Base-by-base conservation (phyloP, 2,888 invertebrate genomes). In the Hypolimnas misippus region DNA sequence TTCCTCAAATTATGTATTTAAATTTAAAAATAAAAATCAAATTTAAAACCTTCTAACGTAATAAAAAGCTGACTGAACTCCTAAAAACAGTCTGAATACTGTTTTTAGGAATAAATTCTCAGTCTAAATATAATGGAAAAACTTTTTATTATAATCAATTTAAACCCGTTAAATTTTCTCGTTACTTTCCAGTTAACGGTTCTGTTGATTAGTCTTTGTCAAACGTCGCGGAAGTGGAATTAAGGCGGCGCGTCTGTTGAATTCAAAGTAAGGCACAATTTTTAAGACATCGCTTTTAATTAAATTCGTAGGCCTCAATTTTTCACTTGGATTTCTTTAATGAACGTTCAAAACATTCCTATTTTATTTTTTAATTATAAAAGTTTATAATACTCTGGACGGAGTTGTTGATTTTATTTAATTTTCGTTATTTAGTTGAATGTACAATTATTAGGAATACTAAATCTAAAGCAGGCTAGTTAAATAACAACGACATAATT, bases 141-240 rank as follows among this genome's bases (percentile, higher is more conserved):
- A 25, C 3, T 25, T 25, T 25, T 25, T 25, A 21, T 3, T 3
- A 10, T 21, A 21, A 19, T n/a, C 12, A 25, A 7, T 25, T 49
- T 25, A 21, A 14, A n/a, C 16, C 17, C 12, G 49, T 49, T 25
- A 14, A 7, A 14, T 25, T 14, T 14, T 1, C 6, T 5, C n/a
- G 5, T 46, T 12, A 21, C 12, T 21, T n/a, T 21, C 7, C 5
- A 8, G n/a, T n/a, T 49, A 25, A 25, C 49, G 14, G 14, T 14
- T 49, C 49, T 49, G 49, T 49, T 14, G 25, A 14, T 60, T 64
- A 29, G 72, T 76, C 63, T 70, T 61, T 72, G 70, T 49, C 67
- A 76, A 79, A 78, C 79, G 79, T 81, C 68, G 69, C 71, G 66
- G 64, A 66, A 71, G 67, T 58, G 66, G 69, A 66, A 62, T 60